A percentile compares a stretch with the other conserved stretches of the same genome.
Conservation (phyloP, 2,113 vertebrate species). For the Mola mola region DNA sequence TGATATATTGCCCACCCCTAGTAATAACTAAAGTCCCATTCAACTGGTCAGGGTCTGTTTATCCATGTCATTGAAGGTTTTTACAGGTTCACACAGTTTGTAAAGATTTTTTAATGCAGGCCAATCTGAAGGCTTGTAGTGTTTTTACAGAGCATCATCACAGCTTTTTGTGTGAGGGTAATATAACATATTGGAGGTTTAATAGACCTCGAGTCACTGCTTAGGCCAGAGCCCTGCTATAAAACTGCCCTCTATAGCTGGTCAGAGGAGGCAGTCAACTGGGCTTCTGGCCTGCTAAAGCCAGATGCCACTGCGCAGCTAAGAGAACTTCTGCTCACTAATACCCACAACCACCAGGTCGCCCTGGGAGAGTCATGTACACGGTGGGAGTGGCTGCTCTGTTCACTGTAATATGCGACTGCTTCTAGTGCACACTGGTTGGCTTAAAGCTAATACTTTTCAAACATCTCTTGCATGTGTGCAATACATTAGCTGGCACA, state of each 20-base stretch:
- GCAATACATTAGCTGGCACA: background rate
- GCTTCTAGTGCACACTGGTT: constrained; percentile 10
- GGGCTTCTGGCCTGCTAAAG: constrained; percentile 62
- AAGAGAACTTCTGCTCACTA: constrained; percentile 49
- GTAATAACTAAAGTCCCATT: constrained; percentile 24
- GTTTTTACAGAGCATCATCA: constrained; percentile 76
- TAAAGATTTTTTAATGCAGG: constrained; percentile 76
- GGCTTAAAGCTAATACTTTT: background rate
- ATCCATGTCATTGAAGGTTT: constrained; percentile 20
- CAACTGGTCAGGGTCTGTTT: constrained; percentile 27
- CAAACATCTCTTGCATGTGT: constrained; percentile 32
- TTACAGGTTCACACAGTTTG: constrained; percentile 68
- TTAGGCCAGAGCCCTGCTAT: constrained; percentile 68
- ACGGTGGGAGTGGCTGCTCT: constrained; percentile 37
- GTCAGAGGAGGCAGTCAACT: constrained; percentile 66
- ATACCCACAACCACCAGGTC: constrained; percentile 56
- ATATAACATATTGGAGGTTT: constrained; percentile 79
- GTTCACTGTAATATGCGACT: constrained; percentile 44
- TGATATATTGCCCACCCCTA: too few relatives aligned
- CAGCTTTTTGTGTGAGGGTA: constrained; percentile 65
- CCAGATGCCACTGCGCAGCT: constrained; percentile 74
- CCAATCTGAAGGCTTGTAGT: constrained; percentile 63
- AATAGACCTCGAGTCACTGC: constrained; percentile 74
- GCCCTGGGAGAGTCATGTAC: constrained; percentile 41
- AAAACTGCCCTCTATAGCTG: constrained; percentile 67